phyloP scores from a whole-genome alignment of 2,888 invertebrate species.

The Drosophila ustulata region DNA sequence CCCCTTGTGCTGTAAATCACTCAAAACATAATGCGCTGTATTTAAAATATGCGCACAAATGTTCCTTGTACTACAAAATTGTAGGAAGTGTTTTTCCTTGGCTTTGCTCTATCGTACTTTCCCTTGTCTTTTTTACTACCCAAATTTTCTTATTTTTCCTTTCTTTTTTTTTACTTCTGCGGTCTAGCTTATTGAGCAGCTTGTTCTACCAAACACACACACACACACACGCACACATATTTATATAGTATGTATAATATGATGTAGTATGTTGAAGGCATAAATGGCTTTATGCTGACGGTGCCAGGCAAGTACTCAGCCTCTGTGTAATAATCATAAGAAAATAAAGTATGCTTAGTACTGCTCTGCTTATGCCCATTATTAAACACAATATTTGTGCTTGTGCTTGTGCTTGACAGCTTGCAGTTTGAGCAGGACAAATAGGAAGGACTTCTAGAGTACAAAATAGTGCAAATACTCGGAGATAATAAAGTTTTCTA shows the following conservation, averaged over 20 bases:
- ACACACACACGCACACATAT: slow-evolving; percentile 10
- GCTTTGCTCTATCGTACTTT: slow-evolving; percentile 12
- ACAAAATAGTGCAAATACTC: slow-evolving; percentile 13
- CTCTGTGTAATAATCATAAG: slow-evolving; percentile 31
- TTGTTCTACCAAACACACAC: slow-evolving; percentile 34
- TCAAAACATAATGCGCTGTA: slow-evolving; percentile 75
- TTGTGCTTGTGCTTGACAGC: slow-evolving; percentile 30
- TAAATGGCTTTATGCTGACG: slow-evolving; percentile 40
- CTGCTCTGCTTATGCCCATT: slow-evolving; percentile 35
- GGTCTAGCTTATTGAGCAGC: slow-evolving; percentile 59
- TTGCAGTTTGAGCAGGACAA: background rate
- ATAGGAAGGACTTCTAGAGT: background rate
- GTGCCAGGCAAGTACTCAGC: slow-evolving; percentile 6
- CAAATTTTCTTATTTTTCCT: slow-evolving; percentile 10
- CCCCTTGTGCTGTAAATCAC: slow-evolving; percentile 63
- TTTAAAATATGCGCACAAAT: slow-evolving; percentile 75
- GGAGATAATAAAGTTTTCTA: slow-evolving; percentile 8
- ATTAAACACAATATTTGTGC: slow-evolving; percentile 54
- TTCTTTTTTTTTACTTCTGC: slow-evolving; percentile 9
- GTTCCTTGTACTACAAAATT: slow-evolving; percentile 41
- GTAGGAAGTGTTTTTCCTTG: slow-evolving; percentile 51
- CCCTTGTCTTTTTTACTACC: slow-evolving; percentile 15
- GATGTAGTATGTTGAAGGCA: slow-evolving; percentile 40
- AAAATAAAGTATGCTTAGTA: slow-evolving; percentile 35
- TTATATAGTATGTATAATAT: slow-evolving; percentile 13